phyloP scores from a whole-genome alignment of 2,888 invertebrate species.

The Drosophila pullipes region DNA sequence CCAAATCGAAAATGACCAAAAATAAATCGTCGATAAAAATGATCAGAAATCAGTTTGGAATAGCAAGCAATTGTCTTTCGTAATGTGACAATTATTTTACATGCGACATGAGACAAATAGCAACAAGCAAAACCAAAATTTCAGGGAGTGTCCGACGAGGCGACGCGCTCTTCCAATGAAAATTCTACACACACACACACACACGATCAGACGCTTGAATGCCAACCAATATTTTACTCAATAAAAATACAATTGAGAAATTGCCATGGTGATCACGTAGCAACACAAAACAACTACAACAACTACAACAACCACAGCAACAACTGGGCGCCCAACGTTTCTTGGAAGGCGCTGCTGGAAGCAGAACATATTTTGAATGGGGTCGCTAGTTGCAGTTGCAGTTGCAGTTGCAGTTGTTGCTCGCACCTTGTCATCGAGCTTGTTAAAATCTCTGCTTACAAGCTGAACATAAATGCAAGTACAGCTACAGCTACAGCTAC shows the following conservation, averaged over 20 bases:
- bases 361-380: slow-evolving; percentile 19
- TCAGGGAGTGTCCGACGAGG: slow-evolving; percentile 61
- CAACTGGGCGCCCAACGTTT: slow-evolving; percentile 56
- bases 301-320: slow-evolving; percentile 36
- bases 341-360: slow-evolving; percentile 47
- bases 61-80: slow-evolving; percentile 46
- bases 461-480: slow-evolving; percentile 33
- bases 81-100: slow-evolving; percentile 70
- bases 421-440: slow-evolving; percentile 39
- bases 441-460: slow-evolving; percentile 38
- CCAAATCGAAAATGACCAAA: slow-evolving; percentile 31
- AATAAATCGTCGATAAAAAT: slow-evolving; percentile 38
- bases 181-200: slow-evolving; percentile 60
- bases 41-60: slow-evolving; percentile 30
- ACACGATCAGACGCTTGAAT: slow-evolving; percentile 60
- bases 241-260: slow-evolving; percentile 78
- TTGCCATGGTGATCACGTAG: slow-evolving; percentile 81
- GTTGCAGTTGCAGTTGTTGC: slow-evolving; percentile 1
- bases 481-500: slow-evolving; percentile 6
- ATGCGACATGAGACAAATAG: slow-evolving; percentile 72
- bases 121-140: slow-evolving; percentile 32
- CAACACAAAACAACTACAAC: slow-evolving; percentile 19
- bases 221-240: slow-evolving; percentile 73
- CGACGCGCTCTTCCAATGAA: slow-evolving; percentile 56
- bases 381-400: slow-evolving; percentile 13